A percentile compares a stretch with the other conserved stretches of the same genome.
These are phyloP conservation scores for Geopemphigus sp. DNA, from an alignment of 1,140 invertebrate species.

Conservation along the genomic window DNA sequence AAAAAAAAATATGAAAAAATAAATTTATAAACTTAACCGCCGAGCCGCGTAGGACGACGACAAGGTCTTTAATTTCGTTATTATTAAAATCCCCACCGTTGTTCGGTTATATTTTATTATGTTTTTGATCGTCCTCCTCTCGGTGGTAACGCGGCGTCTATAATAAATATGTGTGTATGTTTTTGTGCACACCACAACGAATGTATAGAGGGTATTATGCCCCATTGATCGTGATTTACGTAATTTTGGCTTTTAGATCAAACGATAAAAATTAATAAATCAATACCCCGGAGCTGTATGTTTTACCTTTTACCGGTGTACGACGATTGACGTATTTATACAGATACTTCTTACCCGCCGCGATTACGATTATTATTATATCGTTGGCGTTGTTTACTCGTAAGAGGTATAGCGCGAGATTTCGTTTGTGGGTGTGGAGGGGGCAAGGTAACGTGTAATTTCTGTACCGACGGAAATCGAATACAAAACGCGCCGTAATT, in stretches of 20 bases:
- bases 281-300: slow-evolving; percentile 4
- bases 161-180: background rate
- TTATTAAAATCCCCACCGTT: background rate
- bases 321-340: background rate
- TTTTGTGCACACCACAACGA: no score
- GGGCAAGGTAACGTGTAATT: no score
- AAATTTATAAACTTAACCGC: slow-evolving; percentile 19
- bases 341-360: background rate
- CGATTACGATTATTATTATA: background rate
- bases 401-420: no score
- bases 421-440: no score
- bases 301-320: background rate
- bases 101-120: background rate
- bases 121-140: background rate
- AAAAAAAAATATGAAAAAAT: background rate
- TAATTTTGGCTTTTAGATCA: slow-evolving; percentile 19
- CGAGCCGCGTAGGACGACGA: slow-evolving; percentile 17
- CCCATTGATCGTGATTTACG: slow-evolving; percentile 31
- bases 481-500: no score
- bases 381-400: no score
- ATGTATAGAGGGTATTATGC: no score
- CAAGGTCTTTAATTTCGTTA: slow-evolving; percentile 47
- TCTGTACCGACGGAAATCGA: no score
- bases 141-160: background rate
- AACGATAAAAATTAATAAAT: background rate